Conservation (phyloP, 2,797 vertebrate genomes). For the Pipistrellus nathusii region DNA sequence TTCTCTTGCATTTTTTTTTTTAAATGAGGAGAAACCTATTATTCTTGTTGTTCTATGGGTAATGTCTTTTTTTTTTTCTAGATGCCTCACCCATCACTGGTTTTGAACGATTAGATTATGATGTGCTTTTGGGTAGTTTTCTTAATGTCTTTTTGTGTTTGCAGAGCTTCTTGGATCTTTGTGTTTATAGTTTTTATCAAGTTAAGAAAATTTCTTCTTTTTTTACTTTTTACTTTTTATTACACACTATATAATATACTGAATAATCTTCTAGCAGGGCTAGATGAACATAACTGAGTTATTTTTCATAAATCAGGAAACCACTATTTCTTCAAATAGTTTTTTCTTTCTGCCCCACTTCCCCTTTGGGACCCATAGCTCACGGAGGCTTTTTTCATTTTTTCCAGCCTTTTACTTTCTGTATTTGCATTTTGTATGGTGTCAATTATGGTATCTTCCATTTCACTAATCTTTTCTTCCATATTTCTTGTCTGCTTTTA, state of each 20-base stretch:
- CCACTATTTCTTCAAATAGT: neutral
- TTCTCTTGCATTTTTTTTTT: neutral
- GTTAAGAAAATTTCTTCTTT: neutral
- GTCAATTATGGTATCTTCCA: neutral
- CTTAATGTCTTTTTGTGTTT: neutral
- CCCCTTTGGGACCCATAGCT: neutral
- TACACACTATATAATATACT: neutral
- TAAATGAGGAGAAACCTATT: neutral
- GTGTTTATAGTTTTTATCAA: neutral
- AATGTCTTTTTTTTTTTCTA: neutral
- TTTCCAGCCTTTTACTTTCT: neutral
- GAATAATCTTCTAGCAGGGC: neutral
- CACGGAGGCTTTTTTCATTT: neutral
- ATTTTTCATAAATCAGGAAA: neutral
- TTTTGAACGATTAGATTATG: neutral
- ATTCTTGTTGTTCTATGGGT: neutral
- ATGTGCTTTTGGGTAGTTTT: neutral
- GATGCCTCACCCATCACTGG: neutral
- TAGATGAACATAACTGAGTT: neutral
- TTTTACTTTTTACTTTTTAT: neutral
- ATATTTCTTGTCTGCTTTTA: neutral
- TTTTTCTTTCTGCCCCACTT: neutral
- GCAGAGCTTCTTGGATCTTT: neutral
- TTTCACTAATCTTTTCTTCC: slow-evolving; percentile 19
- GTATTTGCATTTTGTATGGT: neutral